Conservation (phyloP, 2,797 vertebrate genomes). For the Valencia hispanica region DNA sequence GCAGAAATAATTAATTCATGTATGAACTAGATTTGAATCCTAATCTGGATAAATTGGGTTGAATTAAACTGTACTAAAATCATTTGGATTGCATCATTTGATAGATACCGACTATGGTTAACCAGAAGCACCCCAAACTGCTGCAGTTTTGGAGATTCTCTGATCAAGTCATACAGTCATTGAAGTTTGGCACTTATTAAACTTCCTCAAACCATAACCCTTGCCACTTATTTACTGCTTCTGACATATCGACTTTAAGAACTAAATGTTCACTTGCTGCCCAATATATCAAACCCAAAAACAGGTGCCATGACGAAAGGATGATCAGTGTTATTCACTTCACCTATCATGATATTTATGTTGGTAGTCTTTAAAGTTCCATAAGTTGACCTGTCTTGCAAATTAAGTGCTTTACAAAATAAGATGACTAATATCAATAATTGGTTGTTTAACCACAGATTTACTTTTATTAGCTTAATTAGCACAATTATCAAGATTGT, state of each 20-base stretch:
- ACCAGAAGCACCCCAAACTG: neutral
- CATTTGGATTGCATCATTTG: neutral
- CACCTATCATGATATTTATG: neutral
- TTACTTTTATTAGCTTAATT: neutral
- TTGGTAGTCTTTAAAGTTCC: neutral
- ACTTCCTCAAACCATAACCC: neutral
- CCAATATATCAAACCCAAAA: neutral
- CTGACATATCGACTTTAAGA: neutral
- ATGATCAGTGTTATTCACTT: neutral
- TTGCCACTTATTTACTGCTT: neutral
- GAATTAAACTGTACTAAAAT: neutral
- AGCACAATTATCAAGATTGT: neutral
- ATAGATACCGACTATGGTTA: neutral
- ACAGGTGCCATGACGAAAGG: neutral
- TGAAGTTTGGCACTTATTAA: neutral
- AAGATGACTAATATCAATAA: neutral
- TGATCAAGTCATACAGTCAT: neutral
- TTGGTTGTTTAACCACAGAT: neutral
- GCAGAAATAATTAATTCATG: too few relatives aligned
- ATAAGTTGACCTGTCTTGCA: neutral
- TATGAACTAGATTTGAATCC: neutral
- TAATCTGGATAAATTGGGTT: neutral
- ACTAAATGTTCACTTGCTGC: neutral
- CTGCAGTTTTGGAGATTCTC: neutral
- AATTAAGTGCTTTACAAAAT: neutral